Conservation (phyloP, 2,888 invertebrate genomes). For the Stenchaetothrips biformis region DNA sequence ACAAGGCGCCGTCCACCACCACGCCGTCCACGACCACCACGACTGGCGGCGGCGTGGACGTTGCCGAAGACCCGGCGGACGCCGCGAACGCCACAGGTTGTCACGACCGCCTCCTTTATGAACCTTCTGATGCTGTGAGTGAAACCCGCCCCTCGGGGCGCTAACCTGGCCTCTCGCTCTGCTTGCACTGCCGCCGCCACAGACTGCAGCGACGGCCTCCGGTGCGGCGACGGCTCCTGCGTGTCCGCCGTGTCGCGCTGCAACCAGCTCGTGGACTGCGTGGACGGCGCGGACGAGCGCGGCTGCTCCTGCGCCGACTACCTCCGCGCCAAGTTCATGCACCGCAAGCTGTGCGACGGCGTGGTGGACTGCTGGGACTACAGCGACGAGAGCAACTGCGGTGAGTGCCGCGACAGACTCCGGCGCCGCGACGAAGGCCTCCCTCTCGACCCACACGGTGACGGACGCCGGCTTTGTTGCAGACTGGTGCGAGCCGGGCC, state of each 20-base stretch:
- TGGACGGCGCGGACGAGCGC: slow-evolving; percentile 64
- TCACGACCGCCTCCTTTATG: background rate
- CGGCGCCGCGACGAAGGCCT: background rate
- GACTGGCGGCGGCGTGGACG: background rate
- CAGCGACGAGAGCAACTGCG: slow-evolving; percentile 70
- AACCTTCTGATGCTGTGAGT: background rate
- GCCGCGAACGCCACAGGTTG: background rate
- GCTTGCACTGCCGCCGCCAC: slow-evolving; percentile 26
- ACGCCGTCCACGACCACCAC: background rate
- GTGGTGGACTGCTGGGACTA: slow-evolving; percentile 75
- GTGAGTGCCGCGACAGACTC: slow-evolving; percentile 47
- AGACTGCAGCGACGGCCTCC: slow-evolving; percentile 51
- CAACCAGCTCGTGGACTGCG: slow-evolving; percentile 65
- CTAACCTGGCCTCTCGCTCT: background rate
- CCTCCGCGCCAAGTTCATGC: slow-evolving; percentile 61
- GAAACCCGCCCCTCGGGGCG: slow-evolving; percentile 40
- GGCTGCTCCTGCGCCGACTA: slow-evolving; percentile 73
- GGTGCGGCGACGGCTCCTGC: slow-evolving; percentile 61
- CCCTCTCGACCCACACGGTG: background rate
- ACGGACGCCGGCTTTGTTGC: slow-evolving; percentile 38
- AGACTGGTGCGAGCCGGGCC: slow-evolving; percentile 70
- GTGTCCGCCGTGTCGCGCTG: slow-evolving; percentile 61
- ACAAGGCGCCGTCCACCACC: background rate
- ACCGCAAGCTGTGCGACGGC: slow-evolving; percentile 73
- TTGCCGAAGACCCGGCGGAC: background rate